These are phyloP conservation scores for Microcebus tavaratra DNA, from an alignment of 2,113 vertebrate genomes.

Conservation along the genomic window DNA sequence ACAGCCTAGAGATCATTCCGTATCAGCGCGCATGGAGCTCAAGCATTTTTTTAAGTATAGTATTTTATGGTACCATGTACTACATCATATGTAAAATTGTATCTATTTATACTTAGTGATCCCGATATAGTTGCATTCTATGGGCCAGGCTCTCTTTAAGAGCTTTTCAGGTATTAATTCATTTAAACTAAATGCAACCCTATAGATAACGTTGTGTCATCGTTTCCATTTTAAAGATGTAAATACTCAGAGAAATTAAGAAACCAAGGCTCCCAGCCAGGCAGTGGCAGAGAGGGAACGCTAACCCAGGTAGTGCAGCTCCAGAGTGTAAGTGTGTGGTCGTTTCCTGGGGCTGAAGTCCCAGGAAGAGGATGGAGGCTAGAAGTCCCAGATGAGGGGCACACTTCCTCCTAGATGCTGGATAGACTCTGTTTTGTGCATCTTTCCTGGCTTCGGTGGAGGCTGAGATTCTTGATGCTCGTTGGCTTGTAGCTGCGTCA, in stretches of 20 bases:
- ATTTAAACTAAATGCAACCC: background rate
- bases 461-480: rapidly evolving
- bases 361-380: background rate
- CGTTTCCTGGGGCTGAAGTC: background rate
- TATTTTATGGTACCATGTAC: background rate
- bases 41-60: background rate
- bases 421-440: rapidly evolving
- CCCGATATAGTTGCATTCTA: background rate
- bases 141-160: background rate
- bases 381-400: background rate
- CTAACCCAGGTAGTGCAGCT: too few relatives aligned
- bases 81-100: background rate
- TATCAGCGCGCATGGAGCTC: too few relatives aligned
- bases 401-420: background rate
- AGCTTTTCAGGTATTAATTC: background rate
- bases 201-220: background rate
- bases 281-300: background rate
- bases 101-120: background rate
- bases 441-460: background rate
- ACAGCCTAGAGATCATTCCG: background rate
- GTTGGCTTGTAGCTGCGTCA: too few relatives aligned
- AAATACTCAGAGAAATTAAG: background rate
- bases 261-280: background rate
- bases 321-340: background rate
- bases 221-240: background rate